Conservation (phyloP, 2,888 invertebrate species). For the Heteropelma amictum region DNA sequence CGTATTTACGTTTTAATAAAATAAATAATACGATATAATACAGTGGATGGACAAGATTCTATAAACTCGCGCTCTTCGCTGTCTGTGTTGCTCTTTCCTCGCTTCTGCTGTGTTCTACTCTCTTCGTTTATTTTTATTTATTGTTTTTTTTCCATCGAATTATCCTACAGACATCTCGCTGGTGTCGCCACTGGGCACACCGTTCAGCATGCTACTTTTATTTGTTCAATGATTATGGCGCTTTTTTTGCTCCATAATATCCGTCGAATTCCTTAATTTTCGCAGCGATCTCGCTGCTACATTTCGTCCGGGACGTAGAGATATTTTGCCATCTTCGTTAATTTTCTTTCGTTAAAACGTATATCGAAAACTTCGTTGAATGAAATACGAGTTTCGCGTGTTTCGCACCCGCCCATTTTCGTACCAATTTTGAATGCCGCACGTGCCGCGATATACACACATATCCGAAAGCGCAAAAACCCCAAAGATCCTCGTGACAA, state of each 20-base stretch:
- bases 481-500: constrained; percentile 1
- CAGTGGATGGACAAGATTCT: constrained; percentile 12
- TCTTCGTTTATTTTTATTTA: constrained; percentile 19
- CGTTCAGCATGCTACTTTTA: neutral
- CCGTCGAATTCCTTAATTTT: neutral
- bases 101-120: constrained; percentile 24
- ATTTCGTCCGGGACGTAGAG: constrained; percentile 1
- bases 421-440: too few species aligned
- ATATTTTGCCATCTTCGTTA: neutral
- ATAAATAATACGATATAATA: constrained; percentile 1
- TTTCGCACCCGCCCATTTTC: neutral
- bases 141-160: neutral
- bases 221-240: neutral
- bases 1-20: constrained; percentile 17
- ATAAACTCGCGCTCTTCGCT: constrained; percentile 34
- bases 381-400: neutral
- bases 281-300: too few species aligned
- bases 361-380: neutral
- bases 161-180: constrained; percentile 7
- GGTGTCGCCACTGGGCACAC: constrained; percentile 54
- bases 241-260: neutral
- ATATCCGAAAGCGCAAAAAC: too few species aligned
- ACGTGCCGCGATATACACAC: too few species aligned
- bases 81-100: constrained; percentile 17
- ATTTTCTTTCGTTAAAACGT: neutral